A percentile compares a stretch with the other conserved stretches of the same genome.
Conservation (phyloP, 2,113 vertebrate genomes). For the Gallinago jamesoni region DNA sequence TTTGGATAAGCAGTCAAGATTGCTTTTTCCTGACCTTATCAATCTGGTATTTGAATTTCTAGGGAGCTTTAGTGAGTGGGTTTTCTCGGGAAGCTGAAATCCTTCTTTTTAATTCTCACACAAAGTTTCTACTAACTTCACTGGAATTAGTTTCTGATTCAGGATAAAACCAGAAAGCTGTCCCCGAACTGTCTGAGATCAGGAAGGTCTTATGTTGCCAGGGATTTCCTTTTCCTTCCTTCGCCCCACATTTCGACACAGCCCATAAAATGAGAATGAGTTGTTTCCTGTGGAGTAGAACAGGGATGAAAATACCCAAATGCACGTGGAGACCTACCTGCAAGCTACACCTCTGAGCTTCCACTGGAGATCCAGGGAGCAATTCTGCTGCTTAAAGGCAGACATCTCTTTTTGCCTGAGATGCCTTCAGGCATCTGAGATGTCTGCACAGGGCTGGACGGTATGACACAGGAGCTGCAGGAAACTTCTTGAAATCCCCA, state of each 20-base stretch:
- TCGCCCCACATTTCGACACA: neutral
- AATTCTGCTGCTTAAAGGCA: neutral
- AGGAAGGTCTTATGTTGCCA: neutral
- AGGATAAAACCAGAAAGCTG: neutral
- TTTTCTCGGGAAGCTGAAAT: neutral
- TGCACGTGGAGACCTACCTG: neutral
- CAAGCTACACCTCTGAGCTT: neutral
- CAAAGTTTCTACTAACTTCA: constrained; percentile 4
- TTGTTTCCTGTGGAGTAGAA: neutral
- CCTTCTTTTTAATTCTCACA: neutral
- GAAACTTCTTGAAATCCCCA: constrained; percentile 7
- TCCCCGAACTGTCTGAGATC: neutral
- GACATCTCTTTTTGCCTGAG: neutral
- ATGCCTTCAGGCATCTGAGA: neutral
- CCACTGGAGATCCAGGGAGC: neutral
- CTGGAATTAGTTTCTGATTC: neutral
- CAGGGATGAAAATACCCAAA: neutral
- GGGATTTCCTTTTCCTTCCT: constrained; percentile 26
- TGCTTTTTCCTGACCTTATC: constrained; percentile 54
- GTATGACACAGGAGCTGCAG: neutral
- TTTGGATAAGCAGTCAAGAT: constrained; percentile 55
- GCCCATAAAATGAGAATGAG: neutral
- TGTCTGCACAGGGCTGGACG: neutral
- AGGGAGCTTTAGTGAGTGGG: neutral
- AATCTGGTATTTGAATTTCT: constrained; percentile 56